phyloP scores from a whole-genome alignment of 2,797 vertebrate species.

The Tarsius wallacei region DNA sequence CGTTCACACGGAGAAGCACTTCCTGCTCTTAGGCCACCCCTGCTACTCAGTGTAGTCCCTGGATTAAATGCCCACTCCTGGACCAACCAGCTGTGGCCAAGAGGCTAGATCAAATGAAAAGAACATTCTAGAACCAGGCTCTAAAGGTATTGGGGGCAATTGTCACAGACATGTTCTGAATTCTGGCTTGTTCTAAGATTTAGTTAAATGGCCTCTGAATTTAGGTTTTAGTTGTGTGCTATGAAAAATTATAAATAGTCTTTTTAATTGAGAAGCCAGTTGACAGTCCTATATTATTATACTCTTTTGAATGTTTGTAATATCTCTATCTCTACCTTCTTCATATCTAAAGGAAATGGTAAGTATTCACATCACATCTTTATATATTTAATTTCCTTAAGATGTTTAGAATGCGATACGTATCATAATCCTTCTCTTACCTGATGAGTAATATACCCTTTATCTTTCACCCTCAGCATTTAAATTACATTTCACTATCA shows the following conservation, averaged over 20 bases:
- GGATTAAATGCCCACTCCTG: neutral
- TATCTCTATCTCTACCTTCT: conserved; percentile 54
- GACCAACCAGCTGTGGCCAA: neutral
- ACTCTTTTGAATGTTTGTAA: conserved; percentile 35
- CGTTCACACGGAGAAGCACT: neutral
- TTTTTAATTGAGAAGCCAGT: conserved; percentile 49
- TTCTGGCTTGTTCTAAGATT: neutral
- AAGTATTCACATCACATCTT: conserved; percentile 56
- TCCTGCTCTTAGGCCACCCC: neutral
- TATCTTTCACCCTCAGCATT: conserved; percentile 51
- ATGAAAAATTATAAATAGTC: conserved; percentile 25
- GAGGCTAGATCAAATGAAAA: neutral
- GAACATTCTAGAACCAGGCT: neutral
- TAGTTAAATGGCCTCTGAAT: conserved; percentile 19
- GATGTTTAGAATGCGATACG: conserved; percentile 44
- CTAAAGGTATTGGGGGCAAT: neutral
- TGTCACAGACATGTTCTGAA: neutral
- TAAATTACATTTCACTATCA: conserved; percentile 59
- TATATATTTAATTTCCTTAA: conserved; percentile 69
- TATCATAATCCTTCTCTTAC: conserved; percentile 34
- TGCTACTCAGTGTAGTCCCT: neutral
- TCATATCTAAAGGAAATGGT: conserved; percentile 62
- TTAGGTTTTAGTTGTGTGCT: conserved; percentile 49
- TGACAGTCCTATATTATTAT: conserved; percentile 22
- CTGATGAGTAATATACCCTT: conserved; percentile 14